These are phyloP conservation scores for Valencia hispanica DNA, from an alignment of 2,797 vertebrate species.

Conservation along the genomic window DNA sequence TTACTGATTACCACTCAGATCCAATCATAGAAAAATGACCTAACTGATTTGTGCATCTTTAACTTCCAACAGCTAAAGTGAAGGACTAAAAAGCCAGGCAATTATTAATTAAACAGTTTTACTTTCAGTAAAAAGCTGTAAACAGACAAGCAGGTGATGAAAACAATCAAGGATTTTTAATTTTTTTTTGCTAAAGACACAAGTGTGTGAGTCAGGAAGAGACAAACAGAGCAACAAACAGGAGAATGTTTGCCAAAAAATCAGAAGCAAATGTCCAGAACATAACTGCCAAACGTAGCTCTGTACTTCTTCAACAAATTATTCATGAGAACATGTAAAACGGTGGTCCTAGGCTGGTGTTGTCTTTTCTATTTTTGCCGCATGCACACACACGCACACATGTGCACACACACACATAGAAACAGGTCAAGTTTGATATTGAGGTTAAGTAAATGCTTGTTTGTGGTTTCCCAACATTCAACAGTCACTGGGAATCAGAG, in stretches of 20 bases:
- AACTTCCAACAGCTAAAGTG: neutral
- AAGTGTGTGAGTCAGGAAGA: neutral
- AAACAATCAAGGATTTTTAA: neutral
- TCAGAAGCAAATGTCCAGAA: neutral
- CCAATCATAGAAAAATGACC: neutral
- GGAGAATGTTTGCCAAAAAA: neutral
- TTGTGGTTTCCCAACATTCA: slow-evolving; percentile 32
- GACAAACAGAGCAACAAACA: neutral
- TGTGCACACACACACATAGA: neutral
- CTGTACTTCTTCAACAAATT: neutral
- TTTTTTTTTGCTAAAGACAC: neutral
- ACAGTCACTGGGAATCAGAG: slow-evolving; percentile 52
- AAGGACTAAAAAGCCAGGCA: neutral
- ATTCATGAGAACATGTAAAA: neutral
- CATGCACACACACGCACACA: neutral
- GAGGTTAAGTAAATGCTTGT: slow-evolving; percentile 11
- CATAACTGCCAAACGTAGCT: neutral
- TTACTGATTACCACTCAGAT: neutral
- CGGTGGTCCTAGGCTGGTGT: neutral
- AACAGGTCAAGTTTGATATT: slow-evolving; percentile 1
- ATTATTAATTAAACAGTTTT: too few species aligned
- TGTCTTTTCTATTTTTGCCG: neutral
- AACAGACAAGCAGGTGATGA: neutral
- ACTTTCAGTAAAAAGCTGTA: neutral
- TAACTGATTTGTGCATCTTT: neutral